Conservation (phyloP, 2,113 vertebrate species). For the Hypocryptadius cinnamomeus region DNA sequence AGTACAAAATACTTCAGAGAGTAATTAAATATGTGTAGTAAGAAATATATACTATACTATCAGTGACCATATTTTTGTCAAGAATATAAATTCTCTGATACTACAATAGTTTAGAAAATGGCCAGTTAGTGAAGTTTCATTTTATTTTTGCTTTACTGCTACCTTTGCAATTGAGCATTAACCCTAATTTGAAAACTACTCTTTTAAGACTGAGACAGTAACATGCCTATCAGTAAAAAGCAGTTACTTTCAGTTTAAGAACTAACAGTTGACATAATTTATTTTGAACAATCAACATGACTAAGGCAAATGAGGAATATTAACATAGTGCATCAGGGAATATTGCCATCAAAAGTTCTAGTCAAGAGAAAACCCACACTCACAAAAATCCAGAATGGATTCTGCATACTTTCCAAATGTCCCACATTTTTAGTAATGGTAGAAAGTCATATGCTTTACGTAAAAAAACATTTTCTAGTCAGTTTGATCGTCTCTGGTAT, state of each 20-base stretch:
- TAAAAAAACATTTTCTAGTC: conserved; percentile 52
- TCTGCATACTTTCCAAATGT: neutral
- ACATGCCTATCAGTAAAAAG: neutral
- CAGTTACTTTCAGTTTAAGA: neutral
- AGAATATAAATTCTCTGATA: neutral
- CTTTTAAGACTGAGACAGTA: neutral
- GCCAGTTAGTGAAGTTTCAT: neutral
- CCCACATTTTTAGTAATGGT: neutral
- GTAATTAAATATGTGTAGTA: neutral
- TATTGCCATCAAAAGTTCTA: conserved; percentile 7
- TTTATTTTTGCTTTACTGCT: neutral
- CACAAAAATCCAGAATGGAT: neutral
- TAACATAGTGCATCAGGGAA: neutral
- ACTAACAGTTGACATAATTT: neutral
- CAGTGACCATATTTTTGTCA: neutral
- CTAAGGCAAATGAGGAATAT: neutral
- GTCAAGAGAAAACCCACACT: neutral
- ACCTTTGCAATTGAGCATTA: neutral
- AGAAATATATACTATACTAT: neutral
- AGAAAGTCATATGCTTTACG: neutral
- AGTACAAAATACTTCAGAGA: neutral
- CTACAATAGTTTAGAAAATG: neutral
- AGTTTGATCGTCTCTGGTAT: conserved; percentile 55
- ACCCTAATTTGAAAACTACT: neutral
- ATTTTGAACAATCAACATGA: neutral